A percentile compares a stretch with the other conserved stretches of the same genome.
These are phyloP conservation scores for Drosophila santomea DNA, from an alignment of 1,140 invertebrate species.

Conservation along the genomic window DNA sequence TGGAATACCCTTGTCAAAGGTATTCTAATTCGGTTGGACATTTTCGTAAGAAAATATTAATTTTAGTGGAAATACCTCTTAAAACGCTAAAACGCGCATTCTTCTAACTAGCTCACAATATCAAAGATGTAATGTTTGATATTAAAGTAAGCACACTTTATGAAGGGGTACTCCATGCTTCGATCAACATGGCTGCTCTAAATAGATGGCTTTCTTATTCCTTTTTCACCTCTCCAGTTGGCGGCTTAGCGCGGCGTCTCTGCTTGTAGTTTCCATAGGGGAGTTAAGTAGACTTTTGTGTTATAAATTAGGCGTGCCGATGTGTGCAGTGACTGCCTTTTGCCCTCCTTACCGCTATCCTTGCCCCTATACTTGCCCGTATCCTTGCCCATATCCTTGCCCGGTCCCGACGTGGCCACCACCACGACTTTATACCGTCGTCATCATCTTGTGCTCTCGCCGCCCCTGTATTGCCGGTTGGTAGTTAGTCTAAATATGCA, in stretches of 20 bases:
- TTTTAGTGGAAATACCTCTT: not conserved
- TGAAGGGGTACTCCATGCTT: constrained; percentile 4
- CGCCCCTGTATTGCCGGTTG: constrained; percentile 11
- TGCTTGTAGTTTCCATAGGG: constrained; percentile 56
- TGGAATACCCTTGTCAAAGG: constrained; percentile 10
- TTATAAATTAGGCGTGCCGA: constrained; percentile 77
- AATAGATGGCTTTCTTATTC: constrained; percentile 11
- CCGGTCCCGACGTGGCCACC: too few species aligned
- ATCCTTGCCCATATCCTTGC: not conserved
- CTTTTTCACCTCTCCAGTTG: constrained; percentile 34
- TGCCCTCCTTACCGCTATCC: constrained; percentile 18
- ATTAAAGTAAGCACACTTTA: too few species aligned
- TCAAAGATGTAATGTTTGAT: not conserved
- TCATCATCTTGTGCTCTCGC: constrained; percentile 15
- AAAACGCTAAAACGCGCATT: not conserved
- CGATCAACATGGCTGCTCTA: not conserved
- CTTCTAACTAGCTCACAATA: not conserved
- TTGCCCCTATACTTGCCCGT: too few species aligned
- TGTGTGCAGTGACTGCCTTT: constrained; percentile 62
- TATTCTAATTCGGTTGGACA: not conserved
- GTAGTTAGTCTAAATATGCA: constrained; percentile 79
- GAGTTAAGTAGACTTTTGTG: constrained; percentile 78
- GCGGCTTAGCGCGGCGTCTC: constrained; percentile 44
- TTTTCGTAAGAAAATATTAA: not conserved
- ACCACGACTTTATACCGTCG: not conserved